Evolutionary conservation across 2,113 vertebrate species (phyloP), one percentile per base, ranked within the genome.

Genomic region (Dendropsophus ebraccatus): DNA sequence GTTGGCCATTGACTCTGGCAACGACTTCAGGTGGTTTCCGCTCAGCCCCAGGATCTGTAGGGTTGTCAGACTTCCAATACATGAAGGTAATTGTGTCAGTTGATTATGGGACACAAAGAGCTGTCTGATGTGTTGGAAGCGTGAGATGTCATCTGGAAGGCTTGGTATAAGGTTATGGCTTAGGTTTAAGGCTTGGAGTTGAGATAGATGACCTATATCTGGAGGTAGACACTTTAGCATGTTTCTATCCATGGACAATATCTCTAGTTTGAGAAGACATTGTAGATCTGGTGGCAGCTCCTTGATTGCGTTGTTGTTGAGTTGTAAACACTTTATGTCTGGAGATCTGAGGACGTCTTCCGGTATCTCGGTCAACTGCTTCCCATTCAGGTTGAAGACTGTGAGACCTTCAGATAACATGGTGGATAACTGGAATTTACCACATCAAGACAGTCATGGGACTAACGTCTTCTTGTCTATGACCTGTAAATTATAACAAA

Each of bases 261-360:
- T 81, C 88, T 94, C 91, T 87, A 93, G 87, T 54, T 89, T 83
- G 52, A 37, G n/a, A 58, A 94, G 25, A 82, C 77, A 81, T 58
- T n/a, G 4, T 76, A 85, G 47, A 65, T 90, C 88, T 87, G 32
- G 86, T 84, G 88, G 84, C 28, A 93, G 83, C 25, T 2, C 19
- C 88, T 89, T 91, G 17, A 93, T 92, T 72, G 90, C 3, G 76
- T 91, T 94, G 67, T 91, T 88, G 76, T 90, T 83, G 52, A 94
- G 90, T 76, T 90, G 89, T 10, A 94, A 87, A 50, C 88, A 88
- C 86, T 90, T 92, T 76, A 93, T 37, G 75, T 85, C 74, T 72
- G 83, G 83, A 6, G 11, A 78, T 85, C 87, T 88, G 69, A 93
- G 90, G 88, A 88, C 25, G 0, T 88, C 58, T 21, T 76, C 67